These are phyloP conservation scores for Sphecodes monilicornis DNA, from an alignment of 2,888 invertebrate species.

Conservation along the genomic window DNA sequence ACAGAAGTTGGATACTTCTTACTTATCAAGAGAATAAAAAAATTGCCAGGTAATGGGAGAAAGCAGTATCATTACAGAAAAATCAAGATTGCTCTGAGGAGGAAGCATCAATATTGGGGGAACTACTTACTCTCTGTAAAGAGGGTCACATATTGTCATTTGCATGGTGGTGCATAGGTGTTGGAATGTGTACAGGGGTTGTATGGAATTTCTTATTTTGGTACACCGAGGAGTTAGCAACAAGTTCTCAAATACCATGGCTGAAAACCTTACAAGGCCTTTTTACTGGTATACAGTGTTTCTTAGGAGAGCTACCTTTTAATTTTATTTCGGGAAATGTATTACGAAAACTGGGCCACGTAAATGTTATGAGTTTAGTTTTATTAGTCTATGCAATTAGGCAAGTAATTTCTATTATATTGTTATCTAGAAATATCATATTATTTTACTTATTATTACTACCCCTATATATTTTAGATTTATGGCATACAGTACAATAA, in stretches of 20 bases:
- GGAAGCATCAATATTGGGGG: constrained; percentile 79
- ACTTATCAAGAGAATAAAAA: constrained; percentile 63
- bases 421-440: background rate
- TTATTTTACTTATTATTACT: constrained; percentile 24
- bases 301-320: constrained; percentile 94
- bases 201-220: constrained; percentile 96
- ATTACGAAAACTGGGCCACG: constrained; percentile 88
- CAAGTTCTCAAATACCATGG: constrained; percentile 83
- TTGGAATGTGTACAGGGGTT: constrained; percentile 93
- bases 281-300: constrained; percentile 90
- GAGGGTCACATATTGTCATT: constrained; percentile 88
- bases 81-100: constrained; percentile 66
- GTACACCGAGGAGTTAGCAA: constrained; percentile 91
- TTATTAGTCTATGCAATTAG: constrained; percentile 91
- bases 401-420: constrained; percentile 57
- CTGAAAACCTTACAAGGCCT: constrained; percentile 91
- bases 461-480: constrained; percentile 86
- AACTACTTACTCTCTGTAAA: constrained; percentile 74
- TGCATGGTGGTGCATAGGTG: constrained; percentile 91
- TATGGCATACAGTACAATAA: constrained; percentile 91
- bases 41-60: constrained; percentile 71
- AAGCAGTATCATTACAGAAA: constrained; percentile 72
- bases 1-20: constrained; percentile 59
- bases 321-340: constrained; percentile 90
- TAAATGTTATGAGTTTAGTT: constrained; percentile 93